Conservation (phyloP, 30 jellyfish, hydroid and myxozoan genomes). For the Hydractinia echinata region DNA sequence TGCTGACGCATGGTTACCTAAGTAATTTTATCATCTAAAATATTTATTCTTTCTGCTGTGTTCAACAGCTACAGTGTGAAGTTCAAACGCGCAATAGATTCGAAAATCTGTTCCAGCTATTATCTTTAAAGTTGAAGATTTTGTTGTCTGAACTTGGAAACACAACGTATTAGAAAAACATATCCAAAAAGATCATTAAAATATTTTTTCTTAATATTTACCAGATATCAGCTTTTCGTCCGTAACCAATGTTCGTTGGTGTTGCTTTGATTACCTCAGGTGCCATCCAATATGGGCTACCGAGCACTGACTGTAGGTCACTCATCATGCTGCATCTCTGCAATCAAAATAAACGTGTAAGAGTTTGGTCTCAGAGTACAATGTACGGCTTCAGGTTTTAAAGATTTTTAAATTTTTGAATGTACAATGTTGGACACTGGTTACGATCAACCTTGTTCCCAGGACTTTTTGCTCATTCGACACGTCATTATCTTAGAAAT, state of each 20-base stretch:
- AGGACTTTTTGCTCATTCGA: too few species aligned
- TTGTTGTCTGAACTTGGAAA: background rate
- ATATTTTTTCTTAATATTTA: background rate
- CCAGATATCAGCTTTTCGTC: constrained; percentile 95
- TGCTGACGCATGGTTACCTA: background rate
- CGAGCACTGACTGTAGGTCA: constrained; percentile 57
- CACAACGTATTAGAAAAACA: background rate
- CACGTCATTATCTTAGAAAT: too few species aligned
- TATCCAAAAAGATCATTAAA: too few species aligned
- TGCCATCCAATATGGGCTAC: constrained; percentile 98
- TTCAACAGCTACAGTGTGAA: constrained; percentile 8
- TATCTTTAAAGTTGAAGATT: background rate
- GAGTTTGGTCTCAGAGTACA: background rate
- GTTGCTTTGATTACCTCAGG: constrained; percentile 94
- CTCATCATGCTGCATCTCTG: constrained; percentile 72
- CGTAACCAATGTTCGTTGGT: constrained; percentile 74
- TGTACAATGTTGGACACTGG: too few species aligned
- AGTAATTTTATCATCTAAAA: background rate
- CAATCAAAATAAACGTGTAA: background rate
- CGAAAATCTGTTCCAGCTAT: background rate
- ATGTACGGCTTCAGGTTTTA: too few species aligned
- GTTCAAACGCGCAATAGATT: background rate
- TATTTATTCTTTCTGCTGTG: background rate
- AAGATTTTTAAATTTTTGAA: too few species aligned
- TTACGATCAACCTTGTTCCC: too few species aligned